phyloP scores from a whole-genome alignment of 2,888 invertebrate genomes.

The Aleiodes testaceus region DNA sequence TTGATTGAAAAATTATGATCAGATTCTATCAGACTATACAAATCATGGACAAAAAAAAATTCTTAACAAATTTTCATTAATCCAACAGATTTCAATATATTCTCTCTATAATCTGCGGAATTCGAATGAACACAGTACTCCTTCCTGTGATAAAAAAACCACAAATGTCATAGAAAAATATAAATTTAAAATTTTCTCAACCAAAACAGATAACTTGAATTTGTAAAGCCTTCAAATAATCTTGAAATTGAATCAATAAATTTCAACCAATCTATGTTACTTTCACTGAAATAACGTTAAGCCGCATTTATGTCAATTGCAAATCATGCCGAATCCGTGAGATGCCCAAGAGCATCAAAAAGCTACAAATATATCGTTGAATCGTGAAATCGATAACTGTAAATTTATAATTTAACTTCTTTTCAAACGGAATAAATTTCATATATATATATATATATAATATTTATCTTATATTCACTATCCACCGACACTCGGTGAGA shows the following conservation, averaged over 20 bases:
- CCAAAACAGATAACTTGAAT: background rate
- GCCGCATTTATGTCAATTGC: conserved; percentile 18
- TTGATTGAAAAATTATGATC: background rate
- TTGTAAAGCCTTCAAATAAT: no score
- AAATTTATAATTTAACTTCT: conserved; percentile 59
- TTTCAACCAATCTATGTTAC: background rate
- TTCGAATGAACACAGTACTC: no score
- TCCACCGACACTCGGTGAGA: conserved; percentile 26
- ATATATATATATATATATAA: conserved; percentile 35
- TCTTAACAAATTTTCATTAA: no score
- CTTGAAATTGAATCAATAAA: no score
- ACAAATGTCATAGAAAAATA: no score
- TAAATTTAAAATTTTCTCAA: conserved; percentile 18
- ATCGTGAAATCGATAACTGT: conserved; percentile 59
- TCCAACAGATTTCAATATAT: no score
- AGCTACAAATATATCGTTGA: conserved; percentile 47
- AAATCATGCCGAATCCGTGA: conserved; percentile 31
- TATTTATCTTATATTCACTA: conserved; percentile 31
- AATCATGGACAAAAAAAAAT: no score
- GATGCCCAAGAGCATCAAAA: conserved; percentile 14
- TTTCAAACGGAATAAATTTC: conserved; percentile 36
- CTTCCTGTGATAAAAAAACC: no score
- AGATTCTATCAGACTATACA: background rate
- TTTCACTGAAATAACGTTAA: conserved; percentile 16
- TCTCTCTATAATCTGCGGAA: no score